A percentile compares a stretch with the other conserved stretches of the same genome.
Conservation (phyloP, 2,797 vertebrate genomes). For the Coreius guichenoti region DNA sequence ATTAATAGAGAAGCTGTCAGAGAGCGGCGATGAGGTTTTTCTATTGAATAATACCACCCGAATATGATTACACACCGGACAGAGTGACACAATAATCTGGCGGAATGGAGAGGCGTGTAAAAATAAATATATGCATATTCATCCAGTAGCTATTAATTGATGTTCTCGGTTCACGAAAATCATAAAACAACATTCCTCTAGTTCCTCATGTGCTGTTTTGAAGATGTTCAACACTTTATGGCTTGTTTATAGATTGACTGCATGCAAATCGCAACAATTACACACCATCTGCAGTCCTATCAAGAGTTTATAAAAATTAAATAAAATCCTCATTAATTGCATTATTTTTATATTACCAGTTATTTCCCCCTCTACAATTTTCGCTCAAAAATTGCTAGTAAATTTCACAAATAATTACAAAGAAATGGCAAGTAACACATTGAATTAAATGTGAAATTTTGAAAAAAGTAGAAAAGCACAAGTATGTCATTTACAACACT, state of each 20-base stretch:
- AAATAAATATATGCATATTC: not conserved
- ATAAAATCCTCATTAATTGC: not conserved
- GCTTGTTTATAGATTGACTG: not conserved
- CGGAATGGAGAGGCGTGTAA: not conserved
- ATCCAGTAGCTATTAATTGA: not conserved
- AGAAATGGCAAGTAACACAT: not conserved
- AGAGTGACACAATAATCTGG: constrained; percentile 65
- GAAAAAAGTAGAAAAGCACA: too few species aligned
- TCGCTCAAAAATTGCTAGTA: not conserved
- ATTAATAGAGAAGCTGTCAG: constrained; percentile 76
- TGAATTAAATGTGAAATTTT: not conserved
- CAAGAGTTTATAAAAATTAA: not conserved
- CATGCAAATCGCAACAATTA: not conserved
- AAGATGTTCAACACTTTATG: constrained; percentile 21
- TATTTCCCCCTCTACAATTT: not conserved
- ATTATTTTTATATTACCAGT: not conserved
- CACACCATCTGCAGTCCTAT: not conserved
- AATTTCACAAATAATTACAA: not conserved
- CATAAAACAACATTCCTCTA: not conserved
- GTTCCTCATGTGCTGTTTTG: not conserved
- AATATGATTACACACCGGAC: constrained; percentile 69
- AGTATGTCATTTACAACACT: not conserved
- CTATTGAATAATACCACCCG: constrained; percentile 72
- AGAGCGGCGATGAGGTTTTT: constrained; percentile 57
- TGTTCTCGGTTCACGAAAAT: not conserved